Evolutionary conservation across 30 jellyfish, hydroid and myxozoan genomes (phyloP).

Genomic region (Sanderia malayensis): DNA sequence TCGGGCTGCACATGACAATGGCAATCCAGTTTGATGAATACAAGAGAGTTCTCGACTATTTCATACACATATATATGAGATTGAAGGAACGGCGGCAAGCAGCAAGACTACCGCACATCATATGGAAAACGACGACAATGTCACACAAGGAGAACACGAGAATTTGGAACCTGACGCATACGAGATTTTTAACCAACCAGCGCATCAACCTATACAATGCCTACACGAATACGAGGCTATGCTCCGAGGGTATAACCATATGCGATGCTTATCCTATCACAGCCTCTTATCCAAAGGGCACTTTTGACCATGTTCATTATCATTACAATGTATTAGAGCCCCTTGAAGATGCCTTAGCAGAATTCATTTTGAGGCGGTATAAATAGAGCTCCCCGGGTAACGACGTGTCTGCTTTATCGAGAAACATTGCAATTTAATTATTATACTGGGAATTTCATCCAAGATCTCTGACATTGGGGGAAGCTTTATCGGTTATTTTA

Average conservation of each 20-base stretch:
- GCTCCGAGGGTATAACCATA: slow-evolving; percentile 41
- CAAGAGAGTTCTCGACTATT: slow-evolving; percentile 7
- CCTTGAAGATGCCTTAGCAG: slow-evolving; percentile 22
- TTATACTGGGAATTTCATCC: background rate
- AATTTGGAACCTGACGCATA: background rate
- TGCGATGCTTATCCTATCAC: slow-evolving; percentile 34
- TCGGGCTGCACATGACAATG: slow-evolving; percentile 36
- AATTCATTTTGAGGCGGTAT: background rate
- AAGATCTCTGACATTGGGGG: background rate
- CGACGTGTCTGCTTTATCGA: background rate
- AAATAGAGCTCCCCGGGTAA: too few relatives aligned
- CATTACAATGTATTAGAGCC: slow-evolving; percentile 7
- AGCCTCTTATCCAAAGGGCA: slow-evolving; percentile 43
- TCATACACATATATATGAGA: slow-evolving; percentile 12
- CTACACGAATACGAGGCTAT: slow-evolving; percentile 44
- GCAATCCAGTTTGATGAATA: background rate
- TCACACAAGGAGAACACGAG: slow-evolving; percentile 13
- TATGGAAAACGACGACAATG: slow-evolving; percentile 66
- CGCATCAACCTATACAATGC: slow-evolving; percentile 37
- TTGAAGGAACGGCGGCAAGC: background rate
- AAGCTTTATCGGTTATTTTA: too few relatives aligned
- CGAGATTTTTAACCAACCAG: slow-evolving; percentile 50
- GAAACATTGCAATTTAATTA: background rate
- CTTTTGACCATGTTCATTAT: slow-evolving; percentile 30
- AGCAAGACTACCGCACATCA: slow-evolving; percentile 9